These are phyloP conservation scores for Centrocercus urophasianus DNA, from an alignment of 2,113 vertebrate species.

Conservation along the genomic window DNA sequence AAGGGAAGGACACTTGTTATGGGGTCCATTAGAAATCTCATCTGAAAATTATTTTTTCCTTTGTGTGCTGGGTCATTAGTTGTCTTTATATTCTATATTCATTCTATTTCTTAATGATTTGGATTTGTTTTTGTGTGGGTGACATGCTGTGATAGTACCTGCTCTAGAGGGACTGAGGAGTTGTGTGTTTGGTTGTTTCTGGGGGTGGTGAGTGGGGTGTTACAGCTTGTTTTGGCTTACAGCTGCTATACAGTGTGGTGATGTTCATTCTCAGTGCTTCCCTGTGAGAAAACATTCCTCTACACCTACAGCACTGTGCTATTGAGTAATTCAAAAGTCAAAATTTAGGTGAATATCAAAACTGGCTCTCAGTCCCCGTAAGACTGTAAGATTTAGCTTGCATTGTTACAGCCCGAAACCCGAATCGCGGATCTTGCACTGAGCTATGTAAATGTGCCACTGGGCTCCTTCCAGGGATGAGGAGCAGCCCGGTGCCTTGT, in stretches of 20 bases:
- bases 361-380: neutral
- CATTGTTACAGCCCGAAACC: neutral
- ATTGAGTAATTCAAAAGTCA: neutral
- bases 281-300: neutral
- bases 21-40: neutral
- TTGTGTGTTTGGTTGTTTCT: neutral
- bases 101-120: neutral
- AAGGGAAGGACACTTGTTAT: neutral
- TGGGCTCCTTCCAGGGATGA: neutral
- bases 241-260: neutral
- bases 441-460: neutral
- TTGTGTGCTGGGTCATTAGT: accelerated
- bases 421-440: accelerated
- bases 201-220: neutral
- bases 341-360: neutral
- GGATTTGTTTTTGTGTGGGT: neutral
- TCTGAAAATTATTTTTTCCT: neutral
- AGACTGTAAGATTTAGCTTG: neutral
- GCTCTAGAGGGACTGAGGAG: neutral
- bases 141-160: neutral
- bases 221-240: neutral
- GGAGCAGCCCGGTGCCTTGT: neutral
- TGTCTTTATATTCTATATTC: neutral
- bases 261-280: neutral
- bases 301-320: neutral